Evolutionary conservation across 1,140 invertebrate species (phyloP).

Genomic region (Ceratosolen fusciceps): DNA sequence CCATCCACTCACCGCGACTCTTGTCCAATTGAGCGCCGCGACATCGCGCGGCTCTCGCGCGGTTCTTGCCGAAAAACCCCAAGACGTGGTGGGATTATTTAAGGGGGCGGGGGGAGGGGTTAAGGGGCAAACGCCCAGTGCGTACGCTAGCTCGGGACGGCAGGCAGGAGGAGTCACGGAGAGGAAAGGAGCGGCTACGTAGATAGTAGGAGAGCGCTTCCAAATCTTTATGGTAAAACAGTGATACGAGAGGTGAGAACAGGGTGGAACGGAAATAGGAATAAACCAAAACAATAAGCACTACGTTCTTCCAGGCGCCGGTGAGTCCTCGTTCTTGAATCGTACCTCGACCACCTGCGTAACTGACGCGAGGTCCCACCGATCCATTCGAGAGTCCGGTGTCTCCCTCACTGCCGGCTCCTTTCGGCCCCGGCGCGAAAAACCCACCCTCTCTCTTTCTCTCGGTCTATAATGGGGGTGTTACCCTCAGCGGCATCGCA

Average conservation of each 20-base stretch:
- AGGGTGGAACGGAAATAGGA: no score
- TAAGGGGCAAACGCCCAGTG: not conserved
- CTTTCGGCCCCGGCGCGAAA: constrained; percentile 26
- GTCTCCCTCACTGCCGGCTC: constrained; percentile 43
- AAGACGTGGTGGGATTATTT: not conserved
- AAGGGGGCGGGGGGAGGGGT: not conserved
- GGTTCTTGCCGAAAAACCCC: not conserved
- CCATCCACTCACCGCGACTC: constrained; percentile 21
- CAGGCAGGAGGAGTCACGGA: no score
- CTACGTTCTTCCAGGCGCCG: not conserved
- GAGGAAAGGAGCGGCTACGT: not conserved
- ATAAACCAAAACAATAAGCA: not conserved
- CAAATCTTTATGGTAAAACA: no score
- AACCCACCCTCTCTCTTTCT: constrained; percentile 48
- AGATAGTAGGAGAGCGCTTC: no score
- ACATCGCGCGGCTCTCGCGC: constrained; percentile 12
- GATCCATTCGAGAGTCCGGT: constrained; percentile 40
- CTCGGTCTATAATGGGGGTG: constrained; percentile 35
- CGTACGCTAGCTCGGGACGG: not conserved
- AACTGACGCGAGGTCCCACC: constrained; percentile 4
- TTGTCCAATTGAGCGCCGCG: constrained; percentile 16
- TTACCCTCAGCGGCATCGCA: constrained; percentile 37
- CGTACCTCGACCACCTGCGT: constrained; percentile 26
- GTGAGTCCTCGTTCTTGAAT: not conserved
- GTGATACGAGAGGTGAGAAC: no score